Evolutionary conservation across 2,888 invertebrate species (phyloP).

Genomic region (Tinea trinotella): DNA sequence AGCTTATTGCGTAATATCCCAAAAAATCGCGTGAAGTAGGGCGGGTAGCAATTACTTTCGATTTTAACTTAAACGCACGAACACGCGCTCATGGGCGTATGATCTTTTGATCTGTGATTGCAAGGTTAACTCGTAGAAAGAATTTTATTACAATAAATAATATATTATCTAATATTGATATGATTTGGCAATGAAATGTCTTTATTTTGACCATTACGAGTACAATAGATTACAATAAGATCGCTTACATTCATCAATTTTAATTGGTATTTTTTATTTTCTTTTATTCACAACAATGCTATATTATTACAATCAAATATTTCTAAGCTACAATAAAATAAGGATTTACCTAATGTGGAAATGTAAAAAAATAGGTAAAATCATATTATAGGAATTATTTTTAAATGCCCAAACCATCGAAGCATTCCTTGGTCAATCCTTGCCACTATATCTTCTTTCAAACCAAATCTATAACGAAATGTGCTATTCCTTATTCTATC

Average conservation of each 20-base stretch:
- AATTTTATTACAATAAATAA: conserved; percentile 6
- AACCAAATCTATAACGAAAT: no score
- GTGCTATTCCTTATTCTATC: no score
- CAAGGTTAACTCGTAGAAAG: not conserved
- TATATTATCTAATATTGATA: not conserved
- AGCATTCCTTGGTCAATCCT: no score
- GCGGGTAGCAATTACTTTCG: conserved; percentile 46
- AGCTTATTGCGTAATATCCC: conserved; percentile 37
- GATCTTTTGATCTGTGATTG: not conserved
- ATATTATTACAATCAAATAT: no score
- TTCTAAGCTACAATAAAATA: not conserved
- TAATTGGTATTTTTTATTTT: not conserved
- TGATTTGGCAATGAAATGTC: conserved; percentile 8
- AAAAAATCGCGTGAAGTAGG: conserved; percentile 43
- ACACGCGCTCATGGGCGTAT: not conserved
- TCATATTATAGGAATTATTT: no score
- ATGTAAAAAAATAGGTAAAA: no score
- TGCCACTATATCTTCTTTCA: no score
- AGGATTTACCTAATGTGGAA: no score
- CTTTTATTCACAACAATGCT: no score
- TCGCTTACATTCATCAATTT: not conserved
- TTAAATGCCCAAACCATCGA: no score
- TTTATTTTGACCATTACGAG: not conserved
- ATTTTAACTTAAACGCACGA: conserved; percentile 34
- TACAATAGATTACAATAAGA: not conserved